These are phyloP conservation scores for Chaetoderma sp. DNA, from an alignment of 2,888 invertebrate species.

Conservation along the genomic window DNA sequence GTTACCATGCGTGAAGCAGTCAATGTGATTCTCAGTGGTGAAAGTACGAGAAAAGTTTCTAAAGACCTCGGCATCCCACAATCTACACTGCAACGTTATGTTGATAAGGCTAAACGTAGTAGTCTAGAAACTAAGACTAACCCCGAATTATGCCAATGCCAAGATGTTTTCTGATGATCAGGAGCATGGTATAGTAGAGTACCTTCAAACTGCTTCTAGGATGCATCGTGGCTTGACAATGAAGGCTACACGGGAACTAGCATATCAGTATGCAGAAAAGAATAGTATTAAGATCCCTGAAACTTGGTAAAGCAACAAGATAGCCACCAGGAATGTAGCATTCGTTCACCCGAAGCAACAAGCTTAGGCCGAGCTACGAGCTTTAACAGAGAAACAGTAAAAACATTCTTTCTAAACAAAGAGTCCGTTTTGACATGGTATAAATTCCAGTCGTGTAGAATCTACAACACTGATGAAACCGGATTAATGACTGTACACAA, in stretches of 20 bases:
- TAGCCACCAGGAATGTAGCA: not conserved
- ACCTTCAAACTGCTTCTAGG: too few species aligned
- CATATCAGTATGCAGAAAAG: not conserved
- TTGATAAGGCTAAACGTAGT: too few species aligned
- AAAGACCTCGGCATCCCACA: too few species aligned
- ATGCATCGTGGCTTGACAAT: not conserved
- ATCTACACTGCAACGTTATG: too few species aligned
- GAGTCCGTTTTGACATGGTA: not conserved
- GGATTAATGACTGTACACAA: conserved; percentile 2
- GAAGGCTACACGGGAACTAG: not conserved
- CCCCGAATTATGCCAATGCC: too few species aligned
- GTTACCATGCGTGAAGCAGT: too few species aligned
- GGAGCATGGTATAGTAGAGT: too few species aligned
- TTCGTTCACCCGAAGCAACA: not conserved
- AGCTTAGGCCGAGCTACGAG: not conserved
- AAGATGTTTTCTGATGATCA: too few species aligned
- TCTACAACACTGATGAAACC: not conserved
- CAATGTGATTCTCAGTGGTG: too few species aligned
- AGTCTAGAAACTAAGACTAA: too few species aligned
- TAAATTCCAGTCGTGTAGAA: not conserved
- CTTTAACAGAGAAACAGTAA: not conserved
- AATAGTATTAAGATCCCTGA: not conserved
- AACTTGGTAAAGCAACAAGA: not conserved
- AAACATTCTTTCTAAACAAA: not conserved
- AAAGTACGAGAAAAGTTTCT: too few species aligned